Evolutionary conservation across 2,888 invertebrate genomes (phyloP), one percentile per base, ranked within the genome.

Genomic region (Boloria euphrosyne): DNA sequence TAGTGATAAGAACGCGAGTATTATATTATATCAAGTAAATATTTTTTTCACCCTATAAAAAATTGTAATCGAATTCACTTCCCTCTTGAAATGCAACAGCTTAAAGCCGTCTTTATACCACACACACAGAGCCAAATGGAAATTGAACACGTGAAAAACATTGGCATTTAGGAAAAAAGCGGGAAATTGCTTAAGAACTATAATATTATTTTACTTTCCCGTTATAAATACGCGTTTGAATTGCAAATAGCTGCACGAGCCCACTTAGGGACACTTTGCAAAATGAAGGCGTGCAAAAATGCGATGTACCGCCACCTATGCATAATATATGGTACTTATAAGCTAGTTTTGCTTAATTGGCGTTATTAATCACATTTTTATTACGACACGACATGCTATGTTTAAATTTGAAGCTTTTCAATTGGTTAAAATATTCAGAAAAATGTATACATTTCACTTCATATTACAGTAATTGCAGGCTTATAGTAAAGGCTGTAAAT

Each of bases 231-330:
- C 27, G 57, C 18, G 46, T 22, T 27, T 27, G 57, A 57, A 57
- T 58, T 63, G 67, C 50, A 60, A 60, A 63, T 53, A 27, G 46
- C 57, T 49, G 52, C 27, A 38, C 13, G 49, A 53, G 62, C 17
- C 51, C 51, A 51, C 57, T 47, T 7, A n/a, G 22, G 50, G 55
- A 49, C 60, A 50, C 63, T 66, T 67, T 14, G 55, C 50, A 55
- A 60, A 67, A 60, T 64, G 16, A 51, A 60, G 55, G 54, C 67
- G 63, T 57, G 64, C 67, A 64, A 52, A 59, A 64, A 67, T 67
- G 67, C 67, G 63, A 55, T 18, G 43, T 59, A 27, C 49, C 44
- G 44, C 50, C 47, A 60, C 60, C 55, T 58, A 44, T 58, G 62
- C 47, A 63, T 55, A 55, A 63, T 63, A 55, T 55, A 49, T 22